Evolutionary conservation across 2,888 invertebrate genomes (phyloP), one percentile per base, ranked within the genome.

Genomic region (Quadroppia sp.): DNA sequence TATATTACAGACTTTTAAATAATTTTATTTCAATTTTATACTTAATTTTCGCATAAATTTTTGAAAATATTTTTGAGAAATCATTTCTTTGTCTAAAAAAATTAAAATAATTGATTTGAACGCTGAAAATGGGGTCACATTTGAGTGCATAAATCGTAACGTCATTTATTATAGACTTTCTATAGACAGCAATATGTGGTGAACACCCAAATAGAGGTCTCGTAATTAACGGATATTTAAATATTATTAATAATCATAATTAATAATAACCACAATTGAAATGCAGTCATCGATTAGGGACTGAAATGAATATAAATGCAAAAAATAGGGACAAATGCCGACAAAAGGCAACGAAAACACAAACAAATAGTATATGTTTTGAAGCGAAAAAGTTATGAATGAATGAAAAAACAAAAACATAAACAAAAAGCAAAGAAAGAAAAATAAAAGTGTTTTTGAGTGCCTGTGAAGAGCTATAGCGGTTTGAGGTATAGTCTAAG

Each of bases 181-280:
- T 25, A 11, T 11, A 42, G 9, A 42, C 15, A 15, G 9, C 45
- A 42, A 56, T 3, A 30, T 59, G 7, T 64, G 64, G 64, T 64
- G 36, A 64, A 64, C 64, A 64, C 64, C 64, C 64, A 64, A 36
- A 59, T 64, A 64, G 64, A 64, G 64, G 64, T 64, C 64, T 64
- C 25, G 6, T 64, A 36, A 64, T 64, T 64, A 59, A 13, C 59
- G 59, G 59, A 59, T 59, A 59, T 28, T 59, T n/a, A n/a, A 50
- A n/a, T 50, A 50, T 50, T 20, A n/a, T n/a, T 50, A 20, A n/a
- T 50, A n/a, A 50, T 4, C 6, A 50, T 20, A n/a, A 50, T 50
- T 50, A n/a, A 50, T 50, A n/a, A n/a, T 59, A 59, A 59, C 2
- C 59, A 9, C 7, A 50, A 50, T 20, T 50, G 20, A 4, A 50